A percentile compares a stretch with the other conserved stretches of the same genome.
Evolutionary conservation across 2,888 invertebrate genomes (phyloP).

Genomic region (Sphaeridia pumilis): DNA sequence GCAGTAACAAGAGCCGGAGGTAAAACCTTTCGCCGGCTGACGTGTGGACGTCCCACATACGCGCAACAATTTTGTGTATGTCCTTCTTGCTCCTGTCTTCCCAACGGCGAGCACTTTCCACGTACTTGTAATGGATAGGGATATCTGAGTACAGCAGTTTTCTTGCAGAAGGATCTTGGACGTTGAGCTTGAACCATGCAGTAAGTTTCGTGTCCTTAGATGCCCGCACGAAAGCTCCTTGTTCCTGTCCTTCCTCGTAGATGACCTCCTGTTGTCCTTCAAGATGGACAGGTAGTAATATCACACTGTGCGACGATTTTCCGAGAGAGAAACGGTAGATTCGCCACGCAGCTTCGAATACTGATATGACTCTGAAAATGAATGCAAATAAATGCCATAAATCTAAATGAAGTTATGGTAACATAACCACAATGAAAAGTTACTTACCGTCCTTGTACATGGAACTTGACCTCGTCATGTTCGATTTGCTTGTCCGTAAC

Average conservation of each 20-base stretch:
- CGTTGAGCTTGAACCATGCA: slow-evolving; percentile 30
- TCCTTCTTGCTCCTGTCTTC: slow-evolving; percentile 12
- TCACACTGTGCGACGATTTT: slow-evolving; percentile 26
- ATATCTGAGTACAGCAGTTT: slow-evolving; percentile 13
- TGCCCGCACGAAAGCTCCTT: slow-evolving; percentile 7
- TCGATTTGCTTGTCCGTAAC: not conserved
- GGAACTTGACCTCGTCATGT: slow-evolving; percentile 28
- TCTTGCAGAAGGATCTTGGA: slow-evolving; percentile 14
- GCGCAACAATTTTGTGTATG: slow-evolving; percentile 26
- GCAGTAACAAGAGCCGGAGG: slow-evolving; percentile 36
- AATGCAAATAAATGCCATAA: no score
- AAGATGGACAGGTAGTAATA: slow-evolving; percentile 26
- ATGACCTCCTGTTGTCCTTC: slow-evolving; percentile 25
- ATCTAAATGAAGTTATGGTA: no score
- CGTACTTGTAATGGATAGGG: slow-evolving; percentile 11
- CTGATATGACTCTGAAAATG: no score
- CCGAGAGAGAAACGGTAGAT: slow-evolving; percentile 36
- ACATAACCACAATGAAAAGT: no score
- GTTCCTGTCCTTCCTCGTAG: slow-evolving; percentile 19
- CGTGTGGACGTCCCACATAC: slow-evolving; percentile 36
- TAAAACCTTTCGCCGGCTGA: slow-evolving; percentile 36
- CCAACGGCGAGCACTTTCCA: not conserved
- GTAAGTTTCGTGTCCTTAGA: slow-evolving; percentile 22
- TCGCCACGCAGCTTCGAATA: slow-evolving; percentile 39
- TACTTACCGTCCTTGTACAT: slow-evolving; percentile 37